Base-by-base conservation (phyloP, 2,797 vertebrate species). In the Macropus fuliginosus region DNA sequence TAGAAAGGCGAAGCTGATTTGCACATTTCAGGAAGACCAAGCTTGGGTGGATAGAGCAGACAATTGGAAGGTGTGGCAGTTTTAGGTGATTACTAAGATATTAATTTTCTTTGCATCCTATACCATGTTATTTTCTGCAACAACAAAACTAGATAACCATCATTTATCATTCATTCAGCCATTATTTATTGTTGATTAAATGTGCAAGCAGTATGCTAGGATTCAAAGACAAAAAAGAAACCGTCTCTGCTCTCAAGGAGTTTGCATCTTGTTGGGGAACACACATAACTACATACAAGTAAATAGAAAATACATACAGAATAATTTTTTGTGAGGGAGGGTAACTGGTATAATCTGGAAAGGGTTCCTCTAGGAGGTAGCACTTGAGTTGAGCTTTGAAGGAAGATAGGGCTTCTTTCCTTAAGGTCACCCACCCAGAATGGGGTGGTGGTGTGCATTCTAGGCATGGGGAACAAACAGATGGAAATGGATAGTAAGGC, bases 11-110 rank as follows among this genome's bases (percentile, higher is more conserved):
- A 97, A 98, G 98, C 98, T 92, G 96, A 89, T 96, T 97, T 97
- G 97, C 95, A 93, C 31, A 91, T 52, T 92, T 97, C 94, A 96
- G 96, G 97, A 93, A 98, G 97, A 98, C 97, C 54, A 93, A 96
- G 97, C 97, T 96, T 96, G 97, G 98, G 98, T 98, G 98, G 98
- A 97, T 97, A 98, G 97, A 21, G 90, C 96, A 97, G 98, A 97
- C 97, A 97, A 94, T 98, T 94, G 95, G 93, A 97, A 98, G 98
- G 98, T 95, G 98, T 95, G 97, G 98, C 95, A 92, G 92, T 97
- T 98, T 95, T 97, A 95, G 94, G 62, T 97, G 97, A 98, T 98
- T 98, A 98, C 97, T 97, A 95, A 98, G 98, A 98, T 98, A 98
- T 97, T 98, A 91, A 56, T 98, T 97, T 98, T 98, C 97, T 98